These are phyloP conservation scores for Catamblyrhynchus diadema DNA, from an alignment of 2,797 vertebrate genomes.

Conservation along the genomic window DNA sequence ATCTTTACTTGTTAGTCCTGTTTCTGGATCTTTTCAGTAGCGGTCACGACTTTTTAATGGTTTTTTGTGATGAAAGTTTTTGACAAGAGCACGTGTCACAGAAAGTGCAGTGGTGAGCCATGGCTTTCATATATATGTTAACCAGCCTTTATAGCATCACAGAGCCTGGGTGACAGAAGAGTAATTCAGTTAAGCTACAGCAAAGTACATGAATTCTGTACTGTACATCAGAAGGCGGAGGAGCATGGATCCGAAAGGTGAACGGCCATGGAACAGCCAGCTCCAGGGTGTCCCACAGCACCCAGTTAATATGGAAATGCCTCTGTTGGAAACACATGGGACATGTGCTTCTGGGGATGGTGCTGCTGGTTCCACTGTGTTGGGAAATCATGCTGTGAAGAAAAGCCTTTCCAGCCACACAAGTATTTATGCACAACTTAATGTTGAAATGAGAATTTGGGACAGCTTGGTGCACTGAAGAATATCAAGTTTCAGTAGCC, in stretches of 20 bases:
- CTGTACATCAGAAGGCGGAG: background rate
- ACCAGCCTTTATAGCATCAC: constrained; percentile 7
- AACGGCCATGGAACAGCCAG: background rate
- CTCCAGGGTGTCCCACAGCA: background rate
- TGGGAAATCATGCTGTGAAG: background rate
- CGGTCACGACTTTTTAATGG: background rate
- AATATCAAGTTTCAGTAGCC: background rate
- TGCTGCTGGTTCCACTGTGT: background rate
- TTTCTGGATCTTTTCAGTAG: background rate
- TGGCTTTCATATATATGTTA: constrained; percentile 61
- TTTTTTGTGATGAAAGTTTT: constrained; percentile 11
- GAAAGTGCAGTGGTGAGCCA: constrained; percentile 12
- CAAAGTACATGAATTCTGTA: background rate
- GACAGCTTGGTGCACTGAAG: background rate
- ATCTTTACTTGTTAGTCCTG: background rate
- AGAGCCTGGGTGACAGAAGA: background rate
- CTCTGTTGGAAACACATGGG: background rate
- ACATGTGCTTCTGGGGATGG: background rate
- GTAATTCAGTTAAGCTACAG: constrained; percentile 13
- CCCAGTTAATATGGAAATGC: background rate
- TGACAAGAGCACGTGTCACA: constrained; percentile 15
- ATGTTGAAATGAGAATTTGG: background rate
- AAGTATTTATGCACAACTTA: background rate
- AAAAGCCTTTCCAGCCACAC: background rate
- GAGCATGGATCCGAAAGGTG: background rate